phyloP scores from a whole-genome alignment of 2,888 invertebrate species.

The Pristionchus arcanus region DNA sequence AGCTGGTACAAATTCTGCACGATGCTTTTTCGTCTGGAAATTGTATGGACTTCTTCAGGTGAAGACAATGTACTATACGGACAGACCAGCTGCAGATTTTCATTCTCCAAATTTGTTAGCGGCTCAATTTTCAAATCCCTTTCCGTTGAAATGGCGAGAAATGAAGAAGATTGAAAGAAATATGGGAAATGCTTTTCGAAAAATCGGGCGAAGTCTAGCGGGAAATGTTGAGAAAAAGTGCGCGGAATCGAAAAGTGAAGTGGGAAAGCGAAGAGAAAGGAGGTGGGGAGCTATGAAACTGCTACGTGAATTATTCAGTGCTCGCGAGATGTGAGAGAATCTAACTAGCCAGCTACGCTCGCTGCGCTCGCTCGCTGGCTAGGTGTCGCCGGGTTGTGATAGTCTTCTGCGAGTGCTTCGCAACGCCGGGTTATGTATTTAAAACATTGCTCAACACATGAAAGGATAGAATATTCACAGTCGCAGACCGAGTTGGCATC shows the following conservation, averaged over 20 bases:
- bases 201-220: background rate
- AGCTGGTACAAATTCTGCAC: background rate
- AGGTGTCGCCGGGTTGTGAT: too few relatives aligned
- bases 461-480: too few relatives aligned
- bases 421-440: too few relatives aligned
- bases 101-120: background rate
- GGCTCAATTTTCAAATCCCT: background rate
- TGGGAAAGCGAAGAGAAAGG: background rate
- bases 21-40: background rate
- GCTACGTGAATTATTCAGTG: background rate
- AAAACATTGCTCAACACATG: too few relatives aligned
- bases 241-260: background rate
- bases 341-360: too few relatives aligned
- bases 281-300: background rate
- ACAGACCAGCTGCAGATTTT: background rate
- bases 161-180: background rate
- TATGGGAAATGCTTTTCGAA: background rate
- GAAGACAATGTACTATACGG: background rate
- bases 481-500: too few relatives aligned
- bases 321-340: background rate
- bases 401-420: too few relatives aligned
- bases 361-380: too few relatives aligned
- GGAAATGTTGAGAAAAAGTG: slow-evolving; percentile 4
- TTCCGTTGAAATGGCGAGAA: background rate
- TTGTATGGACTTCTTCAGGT: background rate